These are phyloP conservation scores for Eleutherodactylus coqui DNA, from an alignment of 2,797 vertebrate species.

Conservation along the genomic window DNA sequence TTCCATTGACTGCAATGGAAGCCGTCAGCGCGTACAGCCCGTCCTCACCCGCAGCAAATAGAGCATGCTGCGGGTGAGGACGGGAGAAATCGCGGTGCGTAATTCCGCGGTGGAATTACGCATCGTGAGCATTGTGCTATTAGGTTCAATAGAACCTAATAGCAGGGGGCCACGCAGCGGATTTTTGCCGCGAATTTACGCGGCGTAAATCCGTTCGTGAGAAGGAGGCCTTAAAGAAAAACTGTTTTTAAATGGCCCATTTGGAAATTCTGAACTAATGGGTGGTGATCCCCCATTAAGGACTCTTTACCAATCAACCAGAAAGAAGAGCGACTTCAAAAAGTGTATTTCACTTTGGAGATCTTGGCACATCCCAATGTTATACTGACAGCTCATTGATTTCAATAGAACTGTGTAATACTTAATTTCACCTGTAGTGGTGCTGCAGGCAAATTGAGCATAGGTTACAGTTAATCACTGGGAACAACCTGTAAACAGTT, in stretches of 20 bases:
- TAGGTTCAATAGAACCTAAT: too few species aligned
- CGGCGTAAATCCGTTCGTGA: too few species aligned
- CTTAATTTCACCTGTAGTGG: not conserved
- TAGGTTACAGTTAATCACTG: not conserved
- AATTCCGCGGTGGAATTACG: too few species aligned
- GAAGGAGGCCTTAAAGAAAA: not conserved
- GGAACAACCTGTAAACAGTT: not conserved
- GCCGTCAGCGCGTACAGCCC: too few species aligned
- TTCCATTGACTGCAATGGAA: too few species aligned
- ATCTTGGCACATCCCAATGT: not conserved
- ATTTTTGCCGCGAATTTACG: too few species aligned
- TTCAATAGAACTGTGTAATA: not conserved
- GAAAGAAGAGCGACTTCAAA: not conserved
- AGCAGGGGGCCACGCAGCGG: too few species aligned
- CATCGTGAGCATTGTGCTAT: too few species aligned
- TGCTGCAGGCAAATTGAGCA: not conserved
- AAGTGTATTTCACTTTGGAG: not conserved
- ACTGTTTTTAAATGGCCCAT: not conserved
- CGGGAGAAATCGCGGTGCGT: too few species aligned
- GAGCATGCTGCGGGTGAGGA: too few species aligned
- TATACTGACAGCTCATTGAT: not conserved
- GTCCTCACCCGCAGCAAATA: too few species aligned
- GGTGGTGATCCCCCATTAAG: not conserved
- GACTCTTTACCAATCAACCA: not conserved
- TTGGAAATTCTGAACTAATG: not conserved